These are phyloP conservation scores for Phasianus colchicus DNA, from an alignment of 2,113 vertebrate genomes.

Conservation along the genomic window DNA sequence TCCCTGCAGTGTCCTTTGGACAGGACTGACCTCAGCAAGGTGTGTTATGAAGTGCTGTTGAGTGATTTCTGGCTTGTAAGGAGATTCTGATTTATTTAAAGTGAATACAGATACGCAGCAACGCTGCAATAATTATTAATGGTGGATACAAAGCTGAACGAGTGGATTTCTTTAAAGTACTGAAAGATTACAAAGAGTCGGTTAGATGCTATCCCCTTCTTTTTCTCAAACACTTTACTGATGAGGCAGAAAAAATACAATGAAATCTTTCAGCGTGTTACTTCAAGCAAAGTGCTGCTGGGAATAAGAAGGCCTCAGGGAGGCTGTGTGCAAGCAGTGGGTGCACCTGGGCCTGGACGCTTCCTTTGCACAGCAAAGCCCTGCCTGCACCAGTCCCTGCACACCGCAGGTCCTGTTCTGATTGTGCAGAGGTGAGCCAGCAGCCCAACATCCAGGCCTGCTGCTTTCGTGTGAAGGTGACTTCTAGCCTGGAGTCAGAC, in stretches of 20 bases:
- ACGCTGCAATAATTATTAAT: too few relatives aligned
- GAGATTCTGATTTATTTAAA: background rate
- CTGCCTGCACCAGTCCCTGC: too few relatives aligned
- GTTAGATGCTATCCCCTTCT: background rate
- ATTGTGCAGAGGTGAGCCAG: background rate
- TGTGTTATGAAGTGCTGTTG: background rate
- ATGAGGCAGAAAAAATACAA: too few relatives aligned
- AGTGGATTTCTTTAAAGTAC: background rate
- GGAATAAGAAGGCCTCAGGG: background rate
- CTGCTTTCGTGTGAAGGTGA: background rate
- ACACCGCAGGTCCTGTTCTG: background rate
- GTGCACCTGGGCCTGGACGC: background rate
- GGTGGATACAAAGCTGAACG: background rate
- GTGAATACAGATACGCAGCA: background rate
- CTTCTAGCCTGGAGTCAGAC: background rate
- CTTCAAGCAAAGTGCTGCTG: background rate
- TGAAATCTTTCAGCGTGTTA: background rate
- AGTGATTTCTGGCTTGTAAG: background rate
- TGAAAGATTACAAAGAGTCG: background rate
- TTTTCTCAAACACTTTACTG: background rate
- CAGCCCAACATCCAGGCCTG: background rate
- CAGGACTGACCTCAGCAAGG: background rate
- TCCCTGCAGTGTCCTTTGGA: background rate
- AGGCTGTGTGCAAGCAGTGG: background rate
- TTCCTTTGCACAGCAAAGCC: fast-evolving